Evolutionary conservation across 2,797 vertebrate genomes (phyloP), one percentile per base, ranked within the genome.

Genomic region (Onychomys arenicola): DNA sequence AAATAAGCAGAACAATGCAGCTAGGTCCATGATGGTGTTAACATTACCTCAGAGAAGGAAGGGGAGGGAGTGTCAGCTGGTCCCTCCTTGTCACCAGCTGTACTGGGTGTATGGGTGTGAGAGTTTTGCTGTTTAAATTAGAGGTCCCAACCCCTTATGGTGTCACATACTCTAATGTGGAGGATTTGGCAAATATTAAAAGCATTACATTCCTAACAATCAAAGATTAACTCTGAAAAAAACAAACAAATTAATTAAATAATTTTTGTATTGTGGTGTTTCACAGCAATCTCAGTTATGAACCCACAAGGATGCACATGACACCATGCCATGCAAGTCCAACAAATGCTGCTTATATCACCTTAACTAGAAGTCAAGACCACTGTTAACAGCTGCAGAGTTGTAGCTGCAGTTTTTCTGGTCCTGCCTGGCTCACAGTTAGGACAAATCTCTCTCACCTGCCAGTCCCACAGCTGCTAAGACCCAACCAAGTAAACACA

Each of bases 321-420:
- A 9, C 9, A 29, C 29, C 10, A 12, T 2, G 2, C 37, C 1
- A 7, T 43, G 37, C 17, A 63, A 12, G 9, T 6, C 17, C n/a
- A 32, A 32, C 59, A 65, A 32, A 63, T 65, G 37, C 16, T 46
- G 6, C 37, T 16, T 46, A 27, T 32, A 34, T 65, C 40, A 46
- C 40, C 59, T 65, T 46, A 65, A 32, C 9, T 84, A 43, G 37
- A 65, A 84, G 25, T 21, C 40, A 84, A 63, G 10, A 65, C 12
- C 27, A 63, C 16, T 21, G 27, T 13, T 84, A 12, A 12, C 17
- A 46, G 13, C 29, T 0, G 17, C 14, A 63, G 37, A 21, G 16
- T 43, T n/a, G n/a, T n/a, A n/a, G n/a, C n/a, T n/a, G n/a, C n/a
- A n/a, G n/a, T n/a, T n/a, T n/a, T n/a, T n/a, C n/a, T n/a, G n/a